A percentile compares a stretch with the other conserved stretches of the same genome.
These are phyloP conservation scores for Tetramorium simillimum DNA, from an alignment of 1,140 invertebrate genomes.

Conservation along the genomic window DNA sequence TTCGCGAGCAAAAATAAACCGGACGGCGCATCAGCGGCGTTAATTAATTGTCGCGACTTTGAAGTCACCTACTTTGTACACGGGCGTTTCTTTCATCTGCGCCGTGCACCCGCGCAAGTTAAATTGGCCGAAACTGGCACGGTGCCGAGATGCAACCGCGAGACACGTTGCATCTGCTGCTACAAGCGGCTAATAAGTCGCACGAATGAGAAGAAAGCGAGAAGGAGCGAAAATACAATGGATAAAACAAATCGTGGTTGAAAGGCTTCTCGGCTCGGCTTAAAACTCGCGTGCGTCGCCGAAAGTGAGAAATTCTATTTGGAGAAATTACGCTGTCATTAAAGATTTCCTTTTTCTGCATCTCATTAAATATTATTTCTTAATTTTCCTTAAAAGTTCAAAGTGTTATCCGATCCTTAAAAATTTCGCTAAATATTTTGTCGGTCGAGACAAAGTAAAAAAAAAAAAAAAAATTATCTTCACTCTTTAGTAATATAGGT, in stretches of 20 bases:
- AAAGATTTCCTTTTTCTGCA: not conserved
- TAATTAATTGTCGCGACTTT: constrained; percentile 55
- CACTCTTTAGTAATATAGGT: too few relatives aligned
- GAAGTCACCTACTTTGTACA: constrained; percentile 41
- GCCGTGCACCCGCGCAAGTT: constrained; percentile 34
- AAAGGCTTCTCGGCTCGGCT: constrained; percentile 1
- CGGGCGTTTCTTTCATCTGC: constrained; percentile 40
- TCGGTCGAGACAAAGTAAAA: too few relatives aligned
- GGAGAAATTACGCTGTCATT: not conserved
- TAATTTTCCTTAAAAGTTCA: too few relatives aligned
- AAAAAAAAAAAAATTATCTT: too few relatives aligned
- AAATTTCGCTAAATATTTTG: too few relatives aligned
- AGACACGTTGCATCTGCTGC: constrained; percentile 39
- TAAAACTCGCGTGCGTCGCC: not conserved
- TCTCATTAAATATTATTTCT: too few relatives aligned
- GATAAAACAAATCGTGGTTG: constrained; percentile 29
- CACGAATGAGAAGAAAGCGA: constrained; percentile 16
- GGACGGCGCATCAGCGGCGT: constrained; percentile 13
- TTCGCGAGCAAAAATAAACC: constrained; percentile 34
- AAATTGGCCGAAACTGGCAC: constrained; percentile 44
- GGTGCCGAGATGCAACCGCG: constrained; percentile 45
- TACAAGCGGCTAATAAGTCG: constrained; percentile 44
- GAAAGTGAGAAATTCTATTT: not conserved
- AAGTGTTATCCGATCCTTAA: too few relatives aligned
- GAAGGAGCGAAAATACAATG: not conserved